phyloP scores from a whole-genome alignment of 2,888 invertebrate genomes.

The Leptarthrus brevirostris region DNA sequence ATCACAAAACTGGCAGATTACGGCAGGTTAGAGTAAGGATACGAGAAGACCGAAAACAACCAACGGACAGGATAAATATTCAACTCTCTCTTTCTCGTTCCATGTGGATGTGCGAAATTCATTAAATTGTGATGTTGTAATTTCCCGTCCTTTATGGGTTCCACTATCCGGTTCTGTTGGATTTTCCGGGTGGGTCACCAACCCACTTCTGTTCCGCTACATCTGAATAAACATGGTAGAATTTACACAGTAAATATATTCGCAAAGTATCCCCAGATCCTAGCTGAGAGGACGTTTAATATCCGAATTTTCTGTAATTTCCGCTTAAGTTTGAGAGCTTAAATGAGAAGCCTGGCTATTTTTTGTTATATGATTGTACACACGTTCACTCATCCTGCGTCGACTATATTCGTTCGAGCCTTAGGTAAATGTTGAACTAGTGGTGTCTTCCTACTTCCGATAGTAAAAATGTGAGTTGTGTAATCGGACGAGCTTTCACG shows the following conservation, averaged over 20 bases:
- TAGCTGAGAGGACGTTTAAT: conserved; percentile 50
- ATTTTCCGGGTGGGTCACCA: conserved; percentile 1
- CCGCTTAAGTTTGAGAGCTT: conserved; percentile 40
- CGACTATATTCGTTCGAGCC: not conserved
- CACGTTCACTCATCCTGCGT: not conserved
- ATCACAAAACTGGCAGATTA: not conserved
- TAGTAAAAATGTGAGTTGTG: too few species aligned
- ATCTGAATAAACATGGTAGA: conserved; percentile 27
- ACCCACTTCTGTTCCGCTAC: conserved; percentile 22
- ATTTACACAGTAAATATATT: too few species aligned
- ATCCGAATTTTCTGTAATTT: conserved; percentile 53
- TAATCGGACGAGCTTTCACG: conserved; percentile 9
- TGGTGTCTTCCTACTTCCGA: too few species aligned
- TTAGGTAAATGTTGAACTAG: too few species aligned
- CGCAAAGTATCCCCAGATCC: conserved; percentile 13
- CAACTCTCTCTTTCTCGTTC: not conserved
- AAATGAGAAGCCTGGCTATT: conserved; percentile 2
- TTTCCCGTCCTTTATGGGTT: conserved; percentile 53
- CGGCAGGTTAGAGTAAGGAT: not conserved
- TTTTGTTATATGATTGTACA: not conserved
- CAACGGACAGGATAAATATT: not conserved
- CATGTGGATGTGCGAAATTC: conserved; percentile 49
- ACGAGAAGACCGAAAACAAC: not conserved
- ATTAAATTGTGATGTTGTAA: conserved; percentile 53
- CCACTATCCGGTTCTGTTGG: conserved; percentile 48